These are phyloP conservation scores for Neotoxoptera formosana DNA, from an alignment of 1,140 invertebrate genomes.

Conservation along the genomic window DNA sequence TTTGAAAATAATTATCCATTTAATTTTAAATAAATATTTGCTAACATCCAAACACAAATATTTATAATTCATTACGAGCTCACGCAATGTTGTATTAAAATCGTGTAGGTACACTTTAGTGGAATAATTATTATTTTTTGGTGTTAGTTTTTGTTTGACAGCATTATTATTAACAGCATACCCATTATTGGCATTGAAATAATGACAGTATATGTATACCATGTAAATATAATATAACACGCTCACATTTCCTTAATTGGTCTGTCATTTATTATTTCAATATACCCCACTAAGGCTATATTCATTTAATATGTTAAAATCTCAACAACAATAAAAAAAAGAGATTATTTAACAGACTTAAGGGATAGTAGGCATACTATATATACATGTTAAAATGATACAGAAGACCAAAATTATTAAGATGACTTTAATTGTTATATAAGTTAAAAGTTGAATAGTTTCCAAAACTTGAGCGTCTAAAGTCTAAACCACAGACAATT, in stretches of 20 bases:
- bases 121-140: slow-evolving; percentile 11
- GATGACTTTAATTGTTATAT: no score
- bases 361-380: not conserved
- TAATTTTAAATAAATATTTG: slow-evolving; percentile 35
- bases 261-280: not conserved
- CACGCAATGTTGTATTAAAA: not conserved
- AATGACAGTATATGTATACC: not conserved
- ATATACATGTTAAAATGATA: not conserved
- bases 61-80: slow-evolving; percentile 34
- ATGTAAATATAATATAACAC: not conserved
- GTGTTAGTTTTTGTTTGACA: not conserved
- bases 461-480: no score
- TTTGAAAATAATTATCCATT: not conserved
- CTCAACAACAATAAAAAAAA: not conserved
- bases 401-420: no score
- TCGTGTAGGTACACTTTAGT: not conserved
- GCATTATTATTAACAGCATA: not conserved
- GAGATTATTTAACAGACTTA: not conserved
- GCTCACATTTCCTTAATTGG: not conserved
- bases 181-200: not conserved
- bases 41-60: not conserved
- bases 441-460: no score
- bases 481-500: no score
- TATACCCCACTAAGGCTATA: not conserved
- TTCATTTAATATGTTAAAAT: not conserved